Conservation (phyloP, 2,113 vertebrate species). For the Leucosticte australis region DNA sequence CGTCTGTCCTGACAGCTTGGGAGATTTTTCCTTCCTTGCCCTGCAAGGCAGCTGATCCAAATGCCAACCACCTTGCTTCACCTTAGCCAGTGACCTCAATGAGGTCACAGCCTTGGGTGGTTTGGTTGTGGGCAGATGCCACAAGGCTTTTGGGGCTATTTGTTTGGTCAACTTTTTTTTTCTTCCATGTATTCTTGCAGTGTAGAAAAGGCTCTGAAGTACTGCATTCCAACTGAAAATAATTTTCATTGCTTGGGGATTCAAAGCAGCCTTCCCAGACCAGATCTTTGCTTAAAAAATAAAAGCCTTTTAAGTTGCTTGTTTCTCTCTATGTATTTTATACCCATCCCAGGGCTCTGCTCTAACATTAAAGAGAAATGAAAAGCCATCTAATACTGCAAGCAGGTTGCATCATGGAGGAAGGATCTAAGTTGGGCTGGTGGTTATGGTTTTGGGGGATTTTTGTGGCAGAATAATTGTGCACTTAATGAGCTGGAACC, state of each 20-base stretch:
- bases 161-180: neutral
- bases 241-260: conserved; percentile 23
- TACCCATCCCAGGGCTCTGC: conserved; percentile 24
- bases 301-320: conserved; percentile 59
- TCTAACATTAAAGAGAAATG: conserved; percentile 54
- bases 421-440: conserved; percentile 28
- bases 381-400: conserved; percentile 40
- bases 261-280: conserved; percentile 22
- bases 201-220: neutral
- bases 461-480: conserved; percentile 30
- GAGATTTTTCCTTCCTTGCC: neutral
- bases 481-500: conserved; percentile 48
- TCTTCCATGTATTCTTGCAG: neutral
- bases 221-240: neutral
- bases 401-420: conserved; percentile 52
- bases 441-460: conserved; percentile 27
- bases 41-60: neutral
- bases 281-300: conserved; percentile 52
- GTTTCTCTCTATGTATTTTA: conserved; percentile 46
- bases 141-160: neutral
- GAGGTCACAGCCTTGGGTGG: neutral
- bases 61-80: neutral
- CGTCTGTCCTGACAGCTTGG: neutral
- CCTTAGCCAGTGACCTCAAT: neutral
- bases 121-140: neutral